phyloP scores from a whole-genome alignment of 2,797 vertebrate species.

The Sebastes elongatus region DNA sequence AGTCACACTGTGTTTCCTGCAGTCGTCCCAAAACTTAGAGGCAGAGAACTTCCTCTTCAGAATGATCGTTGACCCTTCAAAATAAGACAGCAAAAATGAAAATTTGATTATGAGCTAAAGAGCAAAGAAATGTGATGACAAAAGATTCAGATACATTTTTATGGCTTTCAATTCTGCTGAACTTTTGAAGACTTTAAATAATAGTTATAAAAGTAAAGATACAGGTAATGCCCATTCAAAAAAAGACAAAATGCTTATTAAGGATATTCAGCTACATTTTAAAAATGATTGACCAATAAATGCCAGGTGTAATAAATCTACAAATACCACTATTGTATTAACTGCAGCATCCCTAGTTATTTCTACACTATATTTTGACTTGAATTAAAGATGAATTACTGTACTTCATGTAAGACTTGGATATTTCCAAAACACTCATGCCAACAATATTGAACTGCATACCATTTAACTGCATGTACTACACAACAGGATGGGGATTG shows the following conservation, averaged over 20 bases:
- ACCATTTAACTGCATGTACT: not conserved
- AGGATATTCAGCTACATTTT: not conserved
- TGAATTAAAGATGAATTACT: not conserved
- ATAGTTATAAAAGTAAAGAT: not conserved
- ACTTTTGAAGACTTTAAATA: not conserved
- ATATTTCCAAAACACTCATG: not conserved
- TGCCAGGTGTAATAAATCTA: not conserved
- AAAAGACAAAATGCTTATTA: not conserved
- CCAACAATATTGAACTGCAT: not conserved
- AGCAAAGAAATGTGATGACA: not conserved
- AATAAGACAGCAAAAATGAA: slow-evolving; percentile 56
- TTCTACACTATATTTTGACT: not conserved
- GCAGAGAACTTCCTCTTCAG: slow-evolving; percentile 89
- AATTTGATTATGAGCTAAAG: not conserved
- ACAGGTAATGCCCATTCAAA: not conserved
- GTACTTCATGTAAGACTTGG: not conserved
- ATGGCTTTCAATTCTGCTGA: not conserved
- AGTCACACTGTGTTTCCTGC: slow-evolving; percentile 88
- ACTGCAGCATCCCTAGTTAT: not conserved
- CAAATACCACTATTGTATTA: not conserved
- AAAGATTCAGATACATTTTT: too few species aligned
- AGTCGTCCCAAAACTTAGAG: slow-evolving; percentile 92
- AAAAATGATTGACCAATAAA: not conserved
- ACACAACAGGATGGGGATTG: not conserved
- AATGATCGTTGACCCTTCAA: slow-evolving; percentile 80